Conservation (phyloP, 2,888 invertebrate species). For the Zhengitettix transpicula region DNA sequence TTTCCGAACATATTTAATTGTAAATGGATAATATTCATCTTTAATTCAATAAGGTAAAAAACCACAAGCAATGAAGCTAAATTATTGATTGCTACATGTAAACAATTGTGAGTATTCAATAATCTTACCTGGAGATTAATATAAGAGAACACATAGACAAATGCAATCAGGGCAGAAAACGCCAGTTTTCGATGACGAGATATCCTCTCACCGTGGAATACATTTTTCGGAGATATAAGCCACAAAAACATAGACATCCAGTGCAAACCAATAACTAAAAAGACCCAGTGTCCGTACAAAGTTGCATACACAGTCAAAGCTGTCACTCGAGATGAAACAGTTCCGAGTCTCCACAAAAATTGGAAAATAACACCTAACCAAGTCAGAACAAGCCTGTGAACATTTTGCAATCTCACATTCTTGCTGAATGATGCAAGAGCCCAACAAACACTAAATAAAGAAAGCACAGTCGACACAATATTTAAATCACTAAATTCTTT, state of each 20-base stretch:
- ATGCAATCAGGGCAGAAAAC: slow-evolving; percentile 60
- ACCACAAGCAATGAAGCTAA: no score
- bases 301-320: slow-evolving; percentile 74
- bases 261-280: slow-evolving; percentile 63
- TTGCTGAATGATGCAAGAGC: slow-evolving; percentile 80
- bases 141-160: slow-evolving; percentile 75
- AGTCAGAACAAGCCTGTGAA: slow-evolving; percentile 65
- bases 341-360: slow-evolving; percentile 63
- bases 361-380: slow-evolving; percentile 66
- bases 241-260: slow-evolving; percentile 85
- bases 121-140: slow-evolving; percentile 44
- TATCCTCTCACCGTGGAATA: slow-evolving; percentile 67
- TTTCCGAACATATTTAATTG: no score
- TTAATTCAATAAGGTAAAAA: no score
- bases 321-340: slow-evolving; percentile 63
- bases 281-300: slow-evolving; percentile 60
- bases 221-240: slow-evolving; percentile 68
- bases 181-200: slow-evolving; percentile 45
- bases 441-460: slow-evolving; percentile 78
- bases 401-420: slow-evolving; percentile 63
- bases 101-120: not conserved
- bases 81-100: not conserved
- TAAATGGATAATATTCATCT: no score
- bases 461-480: slow-evolving; percentile 63
- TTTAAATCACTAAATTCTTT: slow-evolving; percentile 54